A percentile compares a stretch with the other conserved stretches of the same genome.
Conservation (phyloP, 2,797 vertebrate species). For the Leucoraja ocellata region DNA sequence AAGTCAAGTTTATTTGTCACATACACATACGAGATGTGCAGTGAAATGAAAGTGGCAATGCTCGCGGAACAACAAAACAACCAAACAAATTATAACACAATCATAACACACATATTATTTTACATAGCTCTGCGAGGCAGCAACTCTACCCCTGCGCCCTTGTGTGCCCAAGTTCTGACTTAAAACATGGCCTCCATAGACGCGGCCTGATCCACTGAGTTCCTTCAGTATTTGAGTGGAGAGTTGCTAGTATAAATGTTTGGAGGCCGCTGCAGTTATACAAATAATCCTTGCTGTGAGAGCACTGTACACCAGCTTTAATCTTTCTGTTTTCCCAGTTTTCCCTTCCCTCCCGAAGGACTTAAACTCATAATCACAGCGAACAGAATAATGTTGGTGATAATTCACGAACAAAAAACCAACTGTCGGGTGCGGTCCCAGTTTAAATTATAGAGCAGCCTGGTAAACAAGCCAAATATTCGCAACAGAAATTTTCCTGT, state of each 20-base stretch:
- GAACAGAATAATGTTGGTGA: background rate
- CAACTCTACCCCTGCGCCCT: too few relatives aligned
- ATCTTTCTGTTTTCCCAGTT: conserved; percentile 22
- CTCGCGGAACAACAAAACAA: too few relatives aligned
- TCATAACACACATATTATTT: too few relatives aligned
- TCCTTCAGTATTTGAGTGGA: background rate
- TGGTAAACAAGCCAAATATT: background rate
- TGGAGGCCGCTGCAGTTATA: too few relatives aligned
- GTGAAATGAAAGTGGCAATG: too few relatives aligned
- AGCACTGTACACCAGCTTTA: background rate
- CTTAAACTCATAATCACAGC: conserved; percentile 2
- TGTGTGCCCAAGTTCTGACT: too few relatives aligned
- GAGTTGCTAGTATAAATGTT: background rate
- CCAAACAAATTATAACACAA: too few relatives aligned
- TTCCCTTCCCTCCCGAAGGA: background rate
- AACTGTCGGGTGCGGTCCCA: background rate
- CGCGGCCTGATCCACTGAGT: too few relatives aligned
- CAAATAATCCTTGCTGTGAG: background rate
- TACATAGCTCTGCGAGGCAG: too few relatives aligned
- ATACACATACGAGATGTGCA: too few relatives aligned
- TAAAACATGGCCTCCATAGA: too few relatives aligned
- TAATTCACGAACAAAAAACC: background rate
- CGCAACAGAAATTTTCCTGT: background rate
- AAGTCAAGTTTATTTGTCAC: too few relatives aligned
- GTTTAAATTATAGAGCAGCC: background rate